phyloP scores from a whole-genome alignment of 2,797 vertebrate species.

The Sebastes umbrosus region DNA sequence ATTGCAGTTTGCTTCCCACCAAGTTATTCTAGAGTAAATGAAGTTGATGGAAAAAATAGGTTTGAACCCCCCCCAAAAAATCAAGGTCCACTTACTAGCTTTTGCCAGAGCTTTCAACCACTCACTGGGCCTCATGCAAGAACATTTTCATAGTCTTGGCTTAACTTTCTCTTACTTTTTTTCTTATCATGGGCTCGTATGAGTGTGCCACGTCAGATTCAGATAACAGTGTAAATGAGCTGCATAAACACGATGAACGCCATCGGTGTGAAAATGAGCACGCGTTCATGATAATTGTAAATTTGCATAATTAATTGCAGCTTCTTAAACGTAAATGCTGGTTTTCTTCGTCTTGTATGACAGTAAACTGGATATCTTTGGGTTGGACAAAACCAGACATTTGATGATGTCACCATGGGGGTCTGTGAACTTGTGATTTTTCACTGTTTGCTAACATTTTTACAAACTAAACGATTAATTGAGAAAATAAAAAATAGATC shows the following conservation, averaged over 20 bases:
- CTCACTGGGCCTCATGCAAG: too few species aligned
- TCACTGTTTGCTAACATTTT: not conserved
- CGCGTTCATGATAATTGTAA: accelerated
- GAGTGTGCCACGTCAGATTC: too few species aligned
- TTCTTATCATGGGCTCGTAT: too few species aligned
- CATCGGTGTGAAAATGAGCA: accelerated
- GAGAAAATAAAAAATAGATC: not conserved
- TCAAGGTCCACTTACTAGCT: too few species aligned
- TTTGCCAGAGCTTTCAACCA: too few species aligned
- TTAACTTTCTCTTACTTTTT: too few species aligned
- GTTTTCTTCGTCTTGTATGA: not conserved
- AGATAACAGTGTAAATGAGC: accelerated
- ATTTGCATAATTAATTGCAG: too few species aligned
- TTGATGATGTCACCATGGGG: too few species aligned
- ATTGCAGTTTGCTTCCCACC: too few species aligned
- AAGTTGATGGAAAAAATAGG: too few species aligned
- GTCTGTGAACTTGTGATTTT: not conserved
- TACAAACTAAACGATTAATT: not conserved
- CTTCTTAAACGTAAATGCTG: not conserved
- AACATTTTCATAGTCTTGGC: accelerated
- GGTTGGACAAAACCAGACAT: not conserved
- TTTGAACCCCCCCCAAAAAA: too few species aligned
- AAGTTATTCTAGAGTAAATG: too few species aligned
- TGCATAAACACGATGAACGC: accelerated
- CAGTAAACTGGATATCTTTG: not conserved